Base-by-base conservation (phyloP, 2,888 invertebrate species). In the Carcina quercana region DNA sequence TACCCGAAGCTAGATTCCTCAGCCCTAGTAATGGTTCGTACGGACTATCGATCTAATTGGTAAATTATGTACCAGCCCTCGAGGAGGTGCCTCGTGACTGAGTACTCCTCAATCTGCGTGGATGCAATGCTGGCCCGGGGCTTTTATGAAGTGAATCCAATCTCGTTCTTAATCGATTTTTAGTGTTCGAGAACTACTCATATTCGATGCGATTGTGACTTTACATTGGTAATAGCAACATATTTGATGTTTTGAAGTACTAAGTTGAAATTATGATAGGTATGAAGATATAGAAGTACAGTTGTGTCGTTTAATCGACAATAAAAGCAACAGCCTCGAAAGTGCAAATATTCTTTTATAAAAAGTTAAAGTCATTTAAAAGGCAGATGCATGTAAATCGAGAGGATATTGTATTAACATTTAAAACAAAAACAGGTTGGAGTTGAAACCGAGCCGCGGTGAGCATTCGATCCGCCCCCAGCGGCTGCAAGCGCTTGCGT, bases 1-100 rank as follows among this genome's bases (percentile, higher is more conserved):
- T 73, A 71, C 58, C 55, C 58, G 56, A 55, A 56, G 58, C 59
- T 59, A 52, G 54, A 59, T 63, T 75, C 71, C 50, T 47, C 59
- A 59, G 59, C 54, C 60, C 65, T 65, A 65, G 53, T 63, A 63
- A 66, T 68, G 52, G 59, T 59, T 54, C 45, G 47, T 45, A 51
- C 50, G 59, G 61, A n/a, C 24, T 24, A 73, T 79, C 67, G 73
- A 78, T 80, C 65, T 71, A 75, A 76, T 76, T 76, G 67, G 67
- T 63, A 66, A 71, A 71, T 72, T 73, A 68, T 66, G 52, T 61
- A 60, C 47, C 45, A 46, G 50, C 48, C 53, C 50, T 45, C 49
- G 46, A 34, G 38, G 52, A 40, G 40, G 39, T 20, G 20, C 20
- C 4, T 8, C 20, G 20, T 20, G 10, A 20, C n/a, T 20, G 10